Conservation (phyloP, 2,113 vertebrate genomes). For the Formicarius rufipectus region DNA sequence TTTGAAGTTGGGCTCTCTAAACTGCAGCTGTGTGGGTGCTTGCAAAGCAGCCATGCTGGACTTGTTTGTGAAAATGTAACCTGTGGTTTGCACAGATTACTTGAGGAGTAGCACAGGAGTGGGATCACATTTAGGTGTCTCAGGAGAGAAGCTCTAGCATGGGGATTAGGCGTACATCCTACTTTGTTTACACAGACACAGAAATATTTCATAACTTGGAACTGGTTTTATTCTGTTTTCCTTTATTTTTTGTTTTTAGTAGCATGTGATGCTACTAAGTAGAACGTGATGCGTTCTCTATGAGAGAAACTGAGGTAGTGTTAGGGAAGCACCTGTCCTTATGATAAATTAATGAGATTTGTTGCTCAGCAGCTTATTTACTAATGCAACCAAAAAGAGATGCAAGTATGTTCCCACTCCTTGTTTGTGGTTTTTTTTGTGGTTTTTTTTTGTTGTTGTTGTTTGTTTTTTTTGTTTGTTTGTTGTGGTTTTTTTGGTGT, state of each 20-base stretch:
- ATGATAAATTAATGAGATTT: not conserved
- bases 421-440: no score
- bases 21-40: not conserved
- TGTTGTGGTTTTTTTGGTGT: no score
- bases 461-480: no score
- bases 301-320: not conserved
- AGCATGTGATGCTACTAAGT: not conserved
- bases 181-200: not conserved
- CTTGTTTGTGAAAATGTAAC: not conserved
- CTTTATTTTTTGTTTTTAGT: not conserved
- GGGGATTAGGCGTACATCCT: not conserved
- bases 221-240: not conserved
- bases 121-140: not conserved
- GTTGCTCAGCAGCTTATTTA: not conserved
- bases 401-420: not conserved
- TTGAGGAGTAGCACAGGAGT: not conserved
- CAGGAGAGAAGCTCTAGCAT: not conserved
- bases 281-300: not conserved
- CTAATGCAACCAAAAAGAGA: not conserved
- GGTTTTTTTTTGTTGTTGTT: no score
- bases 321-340: constrained; percentile 8
- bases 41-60: not conserved
- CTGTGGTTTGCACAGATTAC: not conserved
- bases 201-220: not conserved
- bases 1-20: not conserved